Percentiles rank a stretch among this genome's conserved stretches.
These are phyloP conservation scores for Vultur gryphus DNA, from an alignment of 2,797 vertebrate species.

Conservation along the genomic window DNA sequence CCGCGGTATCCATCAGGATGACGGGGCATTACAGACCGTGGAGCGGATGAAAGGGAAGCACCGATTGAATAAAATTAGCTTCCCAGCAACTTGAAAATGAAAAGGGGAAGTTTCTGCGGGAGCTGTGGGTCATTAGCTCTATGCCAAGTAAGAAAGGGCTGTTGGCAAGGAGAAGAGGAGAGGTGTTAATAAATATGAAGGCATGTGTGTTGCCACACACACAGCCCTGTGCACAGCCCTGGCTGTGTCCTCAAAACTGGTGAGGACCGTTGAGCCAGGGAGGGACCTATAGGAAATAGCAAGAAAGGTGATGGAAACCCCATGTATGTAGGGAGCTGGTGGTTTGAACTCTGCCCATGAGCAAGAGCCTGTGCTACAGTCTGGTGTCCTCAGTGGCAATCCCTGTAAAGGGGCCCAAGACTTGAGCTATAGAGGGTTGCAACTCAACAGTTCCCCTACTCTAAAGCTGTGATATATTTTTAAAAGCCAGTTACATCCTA, in stretches of 20 bases:
- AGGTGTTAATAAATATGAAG: neutral
- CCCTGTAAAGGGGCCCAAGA: neutral
- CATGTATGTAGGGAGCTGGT: neutral
- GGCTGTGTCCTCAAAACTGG: neutral
- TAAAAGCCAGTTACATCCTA: neutral
- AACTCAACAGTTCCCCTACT: neutral
- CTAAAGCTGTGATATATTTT: neutral
- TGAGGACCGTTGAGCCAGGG: neutral
- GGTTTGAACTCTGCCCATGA: neutral
- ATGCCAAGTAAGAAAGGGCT: neutral
- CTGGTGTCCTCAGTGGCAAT: neutral
- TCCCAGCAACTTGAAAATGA: neutral
- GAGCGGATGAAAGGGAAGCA: slow-evolving; percentile 15
- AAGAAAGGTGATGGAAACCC: neutral
- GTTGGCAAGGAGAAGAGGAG: neutral
- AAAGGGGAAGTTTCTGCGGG: neutral
- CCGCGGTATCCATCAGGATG: neutral
- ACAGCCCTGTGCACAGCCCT: neutral
- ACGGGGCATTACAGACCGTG: slow-evolving; percentile 1
- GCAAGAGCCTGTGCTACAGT: neutral
- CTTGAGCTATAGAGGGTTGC: neutral
- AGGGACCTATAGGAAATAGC: neutral
- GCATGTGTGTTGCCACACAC: neutral
- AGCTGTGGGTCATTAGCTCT: slow-evolving; percentile 1
- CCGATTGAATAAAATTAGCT: slow-evolving; percentile 15